Evolutionary conservation across 2,113 vertebrate species (phyloP).

Genomic region (Lamprologus speciosus): DNA sequence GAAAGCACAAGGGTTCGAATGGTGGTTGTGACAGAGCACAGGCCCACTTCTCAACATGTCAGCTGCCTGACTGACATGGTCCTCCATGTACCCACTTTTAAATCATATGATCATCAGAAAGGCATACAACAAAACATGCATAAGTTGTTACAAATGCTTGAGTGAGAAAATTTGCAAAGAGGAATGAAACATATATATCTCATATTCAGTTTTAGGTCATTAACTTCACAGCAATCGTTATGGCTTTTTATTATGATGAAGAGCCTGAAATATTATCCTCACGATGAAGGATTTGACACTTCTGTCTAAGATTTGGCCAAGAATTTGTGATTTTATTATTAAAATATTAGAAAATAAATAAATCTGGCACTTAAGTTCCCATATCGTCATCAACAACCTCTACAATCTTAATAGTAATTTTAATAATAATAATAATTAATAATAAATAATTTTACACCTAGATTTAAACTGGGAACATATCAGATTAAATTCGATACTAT

Average conservation of each 20-base stretch:
- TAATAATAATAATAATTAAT: too few relatives aligned
- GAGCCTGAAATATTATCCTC: neutral
- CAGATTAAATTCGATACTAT: neutral
- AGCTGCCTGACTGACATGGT: neutral
- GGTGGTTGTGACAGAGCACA: neutral
- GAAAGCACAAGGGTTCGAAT: neutral
- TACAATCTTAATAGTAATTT: neutral
- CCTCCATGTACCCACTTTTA: neutral
- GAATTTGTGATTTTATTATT: neutral
- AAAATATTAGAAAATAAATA: neutral
- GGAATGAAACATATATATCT: neutral
- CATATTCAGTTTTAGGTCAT: neutral
- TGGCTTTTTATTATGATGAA: neutral
- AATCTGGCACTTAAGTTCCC: neutral
- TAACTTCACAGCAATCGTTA: neutral
- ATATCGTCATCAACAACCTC: neutral
- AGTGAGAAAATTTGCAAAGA: neutral
- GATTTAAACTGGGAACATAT: neutral
- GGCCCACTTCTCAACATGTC: neutral
- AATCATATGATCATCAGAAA: neutral
- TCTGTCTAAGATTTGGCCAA: neutral
- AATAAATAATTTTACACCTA: neutral
- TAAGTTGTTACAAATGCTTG: neutral
- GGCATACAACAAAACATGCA: neutral
- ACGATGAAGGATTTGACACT: neutral